Conservation (phyloP, 1,140 invertebrate genomes). For the Drosophila subpulchrella region DNA sequence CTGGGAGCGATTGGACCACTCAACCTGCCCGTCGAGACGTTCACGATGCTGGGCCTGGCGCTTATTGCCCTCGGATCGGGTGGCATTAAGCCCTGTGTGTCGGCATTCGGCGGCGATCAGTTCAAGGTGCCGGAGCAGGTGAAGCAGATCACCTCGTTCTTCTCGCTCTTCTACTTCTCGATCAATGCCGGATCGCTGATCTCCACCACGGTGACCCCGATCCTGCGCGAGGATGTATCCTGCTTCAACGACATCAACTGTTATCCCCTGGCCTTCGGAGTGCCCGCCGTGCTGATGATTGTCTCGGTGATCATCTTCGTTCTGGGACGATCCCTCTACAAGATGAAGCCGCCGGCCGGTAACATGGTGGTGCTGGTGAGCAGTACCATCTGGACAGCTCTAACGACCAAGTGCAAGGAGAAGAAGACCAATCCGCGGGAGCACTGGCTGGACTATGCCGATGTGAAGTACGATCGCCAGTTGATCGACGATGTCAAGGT, state of each 20-base stretch:
- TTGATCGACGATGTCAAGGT: conserved; percentile 90
- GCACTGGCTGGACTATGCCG: conserved; percentile 94
- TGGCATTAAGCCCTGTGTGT: conserved; percentile 98
- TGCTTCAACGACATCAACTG: conserved; percentile 94
- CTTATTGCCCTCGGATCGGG: conserved; percentile 96
- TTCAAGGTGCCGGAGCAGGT: conserved; percentile 93
- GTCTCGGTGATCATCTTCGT: conserved; percentile 93
- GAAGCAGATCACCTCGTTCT: conserved; percentile 92
- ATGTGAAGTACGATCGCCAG: conserved; percentile 88
- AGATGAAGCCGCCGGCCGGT: conserved; percentile 91
- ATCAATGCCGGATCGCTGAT: conserved; percentile 97
- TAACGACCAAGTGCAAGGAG: conserved; percentile 87
- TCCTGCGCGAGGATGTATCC: conserved; percentile 91
- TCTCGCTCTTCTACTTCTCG: conserved; percentile 97
- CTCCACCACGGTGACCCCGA: conserved; percentile 95
- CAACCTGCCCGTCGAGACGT: conserved; percentile 86
- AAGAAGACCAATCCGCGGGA: conserved; percentile 85
- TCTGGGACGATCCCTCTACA: conserved; percentile 91
- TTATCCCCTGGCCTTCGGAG: conserved; percentile 96
- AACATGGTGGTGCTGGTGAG: conserved; percentile 93
- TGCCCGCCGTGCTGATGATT: conserved; percentile 95
- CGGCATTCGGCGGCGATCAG: conserved; percentile 99
- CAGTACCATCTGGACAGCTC: conserved; percentile 91
- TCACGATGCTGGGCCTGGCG: conserved; percentile 91
- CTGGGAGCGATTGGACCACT: conserved; percentile 88